Evolutionary conservation across 2,888 invertebrate genomes (phyloP).

Genomic region (Aphidius colemani): DNA sequence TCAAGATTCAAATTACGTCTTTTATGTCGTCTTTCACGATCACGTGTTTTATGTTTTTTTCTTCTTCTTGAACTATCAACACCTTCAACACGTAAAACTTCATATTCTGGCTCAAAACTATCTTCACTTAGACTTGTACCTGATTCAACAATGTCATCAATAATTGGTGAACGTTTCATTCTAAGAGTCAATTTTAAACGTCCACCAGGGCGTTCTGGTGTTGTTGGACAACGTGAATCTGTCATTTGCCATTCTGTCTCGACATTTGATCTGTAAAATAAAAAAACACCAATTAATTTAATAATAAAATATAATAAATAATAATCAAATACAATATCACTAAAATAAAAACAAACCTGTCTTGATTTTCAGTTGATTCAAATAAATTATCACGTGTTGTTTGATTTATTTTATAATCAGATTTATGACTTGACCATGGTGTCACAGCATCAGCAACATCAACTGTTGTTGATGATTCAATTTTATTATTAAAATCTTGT

Average conservation of each 20-base stretch:
- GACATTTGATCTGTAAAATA: not conserved
- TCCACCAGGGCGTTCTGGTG: slow-evolving; percentile 66
- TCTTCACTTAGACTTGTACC: slow-evolving; percentile 72
- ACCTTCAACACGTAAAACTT: slow-evolving; percentile 82
- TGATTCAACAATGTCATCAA: slow-evolving; percentile 85
- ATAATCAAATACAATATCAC: not conserved
- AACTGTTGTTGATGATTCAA: slow-evolving; percentile 42
- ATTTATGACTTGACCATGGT: slow-evolving; percentile 42
- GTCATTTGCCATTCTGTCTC: slow-evolving; percentile 37
- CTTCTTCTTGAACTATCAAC: slow-evolving; percentile 64
- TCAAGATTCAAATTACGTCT: slow-evolving; percentile 56
- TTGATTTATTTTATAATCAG: slow-evolving; percentile 31
- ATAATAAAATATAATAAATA: not conserved
- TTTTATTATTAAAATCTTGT: slow-evolving; percentile 43
- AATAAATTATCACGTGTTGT: slow-evolving; percentile 34
- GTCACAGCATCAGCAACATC: slow-evolving; percentile 41
- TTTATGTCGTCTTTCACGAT: slow-evolving; percentile 69
- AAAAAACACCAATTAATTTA: not conserved
- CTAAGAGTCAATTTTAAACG: slow-evolving; percentile 77
- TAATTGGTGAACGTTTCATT: slow-evolving; percentile 84
- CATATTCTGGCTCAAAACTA: slow-evolving; percentile 77
- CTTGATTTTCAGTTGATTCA: slow-evolving; percentile 38
- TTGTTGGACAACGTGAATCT: slow-evolving; percentile 58
- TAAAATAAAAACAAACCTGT: slow-evolving; percentile 39
- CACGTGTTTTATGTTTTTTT: slow-evolving; percentile 65